Percentiles rank a stretch among this genome's conserved stretches.
These are phyloP conservation scores for Crocodylus rhombifer DNA, from an alignment of 2,797 vertebrate genomes.

Conservation along the genomic window DNA sequence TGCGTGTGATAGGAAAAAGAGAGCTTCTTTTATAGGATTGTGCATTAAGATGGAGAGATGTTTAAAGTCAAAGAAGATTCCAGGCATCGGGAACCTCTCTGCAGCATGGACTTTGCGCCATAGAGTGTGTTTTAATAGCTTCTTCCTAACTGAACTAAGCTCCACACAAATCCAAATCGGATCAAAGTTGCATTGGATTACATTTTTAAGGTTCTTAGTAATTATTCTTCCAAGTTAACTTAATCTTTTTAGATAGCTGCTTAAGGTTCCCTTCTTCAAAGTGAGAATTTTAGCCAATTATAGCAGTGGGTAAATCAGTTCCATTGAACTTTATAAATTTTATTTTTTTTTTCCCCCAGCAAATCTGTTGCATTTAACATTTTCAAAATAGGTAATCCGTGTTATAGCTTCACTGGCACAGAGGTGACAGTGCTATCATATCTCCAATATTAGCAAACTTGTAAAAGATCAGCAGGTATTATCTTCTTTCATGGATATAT, in stretches of 20 bases:
- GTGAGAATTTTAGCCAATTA: slow-evolving; percentile 40
- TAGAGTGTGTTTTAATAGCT: slow-evolving; percentile 42
- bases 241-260: slow-evolving; percentile 30
- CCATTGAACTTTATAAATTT: slow-evolving; percentile 36
- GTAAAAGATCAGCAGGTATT: neutral
- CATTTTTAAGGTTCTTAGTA: slow-evolving; percentile 43
- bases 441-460: accelerated
- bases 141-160: slow-evolving; percentile 9
- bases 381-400: neutral
- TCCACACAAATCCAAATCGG: slow-evolving; percentile 9
- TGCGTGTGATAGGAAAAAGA: neutral
- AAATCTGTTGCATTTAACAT: neutral
- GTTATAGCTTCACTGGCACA: neutral
- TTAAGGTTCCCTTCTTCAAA: slow-evolving; percentile 44
- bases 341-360: neutral
- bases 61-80: slow-evolving; percentile 50
- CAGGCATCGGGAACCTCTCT: neutral
- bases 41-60: neutral
- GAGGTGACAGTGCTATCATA: neutral
- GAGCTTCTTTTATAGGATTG: neutral
- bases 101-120: neutral
- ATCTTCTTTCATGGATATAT: neutral
- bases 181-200: slow-evolving; percentile 55
- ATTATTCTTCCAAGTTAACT: slow-evolving; percentile 53
- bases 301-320: slow-evolving; percentile 9